These are phyloP conservation scores for Caenorhabditis drosophilae DNA, from an alignment of 2,888 invertebrate genomes.

Conservation along the genomic window DNA sequence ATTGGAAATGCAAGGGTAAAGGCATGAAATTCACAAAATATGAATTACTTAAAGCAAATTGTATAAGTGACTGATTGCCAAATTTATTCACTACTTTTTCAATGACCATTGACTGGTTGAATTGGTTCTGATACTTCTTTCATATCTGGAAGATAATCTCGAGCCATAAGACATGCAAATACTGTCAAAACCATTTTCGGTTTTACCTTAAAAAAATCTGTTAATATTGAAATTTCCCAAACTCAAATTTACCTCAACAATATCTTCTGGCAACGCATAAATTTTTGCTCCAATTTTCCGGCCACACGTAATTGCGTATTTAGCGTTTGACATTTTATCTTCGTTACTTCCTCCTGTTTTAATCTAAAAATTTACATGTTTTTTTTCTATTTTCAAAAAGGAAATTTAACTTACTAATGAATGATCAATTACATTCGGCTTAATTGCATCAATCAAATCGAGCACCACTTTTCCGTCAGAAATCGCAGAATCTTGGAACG, in stretches of 20 bases:
- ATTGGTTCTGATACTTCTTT: constrained; percentile 70
- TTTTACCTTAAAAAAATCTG: constrained; percentile 75
- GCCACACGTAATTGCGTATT: constrained; percentile 97
- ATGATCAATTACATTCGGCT: constrained; percentile 92
- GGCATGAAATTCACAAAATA: too few relatives aligned
- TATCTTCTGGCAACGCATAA: constrained; percentile 97
- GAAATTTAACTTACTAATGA: constrained; percentile 68
- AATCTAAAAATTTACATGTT: constrained; percentile 22
- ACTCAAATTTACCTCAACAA: constrained; percentile 79
- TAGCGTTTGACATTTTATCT: constrained; percentile 83
- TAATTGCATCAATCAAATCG: constrained; percentile 94
- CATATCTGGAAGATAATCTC: constrained; percentile 91
- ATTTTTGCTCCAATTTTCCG: constrained; percentile 95
- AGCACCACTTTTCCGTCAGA: constrained; percentile 89
- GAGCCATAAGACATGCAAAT: constrained; percentile 97
- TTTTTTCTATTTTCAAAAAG: constrained; percentile 2
- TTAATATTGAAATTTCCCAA: not conserved
- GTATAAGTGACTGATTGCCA: too few relatives aligned
- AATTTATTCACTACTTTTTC: too few relatives aligned
- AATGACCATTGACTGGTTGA: constrained; percentile 27
- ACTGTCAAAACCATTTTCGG: constrained; percentile 99
- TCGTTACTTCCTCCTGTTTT: constrained; percentile 40
- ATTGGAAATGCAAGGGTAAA: too few relatives aligned
- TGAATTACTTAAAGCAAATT: too few relatives aligned
- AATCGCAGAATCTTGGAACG: constrained; percentile 83